These are phyloP conservation scores for Agrilus biguttatus DNA, from an alignment of 2,888 invertebrate genomes.

Conservation along the genomic window DNA sequence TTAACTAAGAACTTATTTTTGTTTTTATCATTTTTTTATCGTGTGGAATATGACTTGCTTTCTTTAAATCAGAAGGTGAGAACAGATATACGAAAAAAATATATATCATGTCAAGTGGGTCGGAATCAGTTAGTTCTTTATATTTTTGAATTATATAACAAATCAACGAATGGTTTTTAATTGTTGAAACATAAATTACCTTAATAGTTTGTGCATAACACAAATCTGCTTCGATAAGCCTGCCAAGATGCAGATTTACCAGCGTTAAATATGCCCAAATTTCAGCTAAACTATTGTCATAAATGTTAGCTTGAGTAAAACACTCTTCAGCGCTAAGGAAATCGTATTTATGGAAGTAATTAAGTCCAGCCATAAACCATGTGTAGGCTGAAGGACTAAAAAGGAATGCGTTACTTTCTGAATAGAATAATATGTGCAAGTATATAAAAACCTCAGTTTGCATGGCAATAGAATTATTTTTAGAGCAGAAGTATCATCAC, in stretches of 20 bases:
- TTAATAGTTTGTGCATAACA: constrained; percentile 25
- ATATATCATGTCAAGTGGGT: too few species aligned
- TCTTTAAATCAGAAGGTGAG: background rate
- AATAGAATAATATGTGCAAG: too few species aligned
- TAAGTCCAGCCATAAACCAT: constrained; percentile 19
- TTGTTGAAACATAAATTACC: constrained; percentile 6
- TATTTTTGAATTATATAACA: too few species aligned
- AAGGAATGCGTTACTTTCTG: too few species aligned
- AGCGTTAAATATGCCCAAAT: constrained; percentile 27
- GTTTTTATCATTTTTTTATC: too few species aligned
- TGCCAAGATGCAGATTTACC: constrained; percentile 23
- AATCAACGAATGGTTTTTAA: background rate
- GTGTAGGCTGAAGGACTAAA: constrained; percentile 24
- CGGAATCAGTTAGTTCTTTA: too few species aligned
- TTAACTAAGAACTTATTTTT: too few species aligned
- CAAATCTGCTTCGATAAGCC: constrained; percentile 21
- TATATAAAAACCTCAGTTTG: constrained; percentile 11
- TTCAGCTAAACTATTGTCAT: constrained; percentile 24
- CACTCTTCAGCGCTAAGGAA: constrained; percentile 28
- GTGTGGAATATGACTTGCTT: too few species aligned
- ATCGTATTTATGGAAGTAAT: constrained; percentile 22
- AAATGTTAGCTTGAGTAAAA: constrained; percentile 25
- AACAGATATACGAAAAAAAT: too few species aligned
- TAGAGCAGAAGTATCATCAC: constrained; percentile 21
- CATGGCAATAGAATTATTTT: constrained; percentile 23